phyloP scores from a whole-genome alignment of 2,797 vertebrate species.

The Brachyalestes nurse region DNA sequence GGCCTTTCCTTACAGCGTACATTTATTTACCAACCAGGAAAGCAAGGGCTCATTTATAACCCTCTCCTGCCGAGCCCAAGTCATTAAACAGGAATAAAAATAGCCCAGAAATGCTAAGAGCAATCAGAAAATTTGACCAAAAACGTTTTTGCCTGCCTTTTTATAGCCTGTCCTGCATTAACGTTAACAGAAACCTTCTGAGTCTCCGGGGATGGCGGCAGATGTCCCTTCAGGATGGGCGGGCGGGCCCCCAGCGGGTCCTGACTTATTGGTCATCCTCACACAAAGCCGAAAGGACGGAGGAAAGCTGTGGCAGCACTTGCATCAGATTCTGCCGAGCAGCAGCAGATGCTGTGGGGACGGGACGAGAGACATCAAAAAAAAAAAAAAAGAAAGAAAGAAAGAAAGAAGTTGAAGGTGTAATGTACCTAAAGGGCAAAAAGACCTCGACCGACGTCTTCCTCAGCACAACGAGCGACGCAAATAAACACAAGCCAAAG shows the following conservation, averaged over 20 bases:
- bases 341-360: conserved; percentile 59
- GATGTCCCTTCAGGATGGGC: conserved; percentile 49
- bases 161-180: conserved; percentile 2
- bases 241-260: conserved; percentile 42
- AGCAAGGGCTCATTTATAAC: not conserved
- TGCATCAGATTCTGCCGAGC: conserved; percentile 65
- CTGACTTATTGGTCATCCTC: conserved; percentile 50
- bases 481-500: not conserved
- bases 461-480: not conserved
- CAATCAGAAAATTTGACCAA: not conserved
- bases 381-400: conserved; percentile 13
- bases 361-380: conserved; percentile 2
- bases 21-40: not conserved
- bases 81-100: not conserved
- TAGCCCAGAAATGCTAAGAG: not conserved
- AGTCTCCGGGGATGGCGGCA: conserved; percentile 34
- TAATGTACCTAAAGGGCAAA: conserved; percentile 19
- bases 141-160: conserved; percentile 24
- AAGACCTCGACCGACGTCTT: not conserved
- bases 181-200: not conserved
- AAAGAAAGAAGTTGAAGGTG: not conserved
- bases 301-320: conserved; percentile 67
- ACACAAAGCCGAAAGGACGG: conserved; percentile 64
- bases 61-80: not conserved
- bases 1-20: not conserved